Conservation (phyloP, 2,888 invertebrate species). For the Plebejus melissa region DNA sequence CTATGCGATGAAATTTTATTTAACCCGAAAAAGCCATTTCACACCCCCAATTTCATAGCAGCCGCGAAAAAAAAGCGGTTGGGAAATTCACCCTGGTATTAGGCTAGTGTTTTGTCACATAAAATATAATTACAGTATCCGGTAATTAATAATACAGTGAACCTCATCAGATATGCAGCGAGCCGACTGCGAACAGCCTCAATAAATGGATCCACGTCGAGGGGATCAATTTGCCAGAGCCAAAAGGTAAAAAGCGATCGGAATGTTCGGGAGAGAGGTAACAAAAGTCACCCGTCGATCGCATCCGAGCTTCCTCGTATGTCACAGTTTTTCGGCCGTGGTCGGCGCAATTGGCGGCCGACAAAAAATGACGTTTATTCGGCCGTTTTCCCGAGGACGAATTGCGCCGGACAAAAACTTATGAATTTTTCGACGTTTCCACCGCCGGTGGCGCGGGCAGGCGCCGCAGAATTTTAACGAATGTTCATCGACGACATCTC, state of each 20-base stretch:
- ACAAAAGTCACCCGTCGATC: conserved; percentile 52
- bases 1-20: too few species aligned
- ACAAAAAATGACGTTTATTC: conserved; percentile 56
- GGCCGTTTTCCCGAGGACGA: conserved; percentile 49
- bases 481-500: conserved; percentile 46
- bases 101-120: not conserved
- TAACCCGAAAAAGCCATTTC: too few species aligned
- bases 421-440: conserved; percentile 53
- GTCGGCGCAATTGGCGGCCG: conserved; percentile 48
- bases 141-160: not conserved
- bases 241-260: conserved; percentile 36
- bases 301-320: conserved; percentile 52
- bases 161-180: not conserved
- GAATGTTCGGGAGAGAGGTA: conserved; percentile 41
- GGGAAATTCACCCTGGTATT: not conserved
- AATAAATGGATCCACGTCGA: conserved; percentile 28
- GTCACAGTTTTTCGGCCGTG: conserved; percentile 51
- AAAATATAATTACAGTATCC: not conserved
- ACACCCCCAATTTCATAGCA: too few species aligned
- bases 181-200: conserved; percentile 22
- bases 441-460: conserved; percentile 44
- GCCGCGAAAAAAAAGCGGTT: too few species aligned
- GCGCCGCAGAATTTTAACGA: conserved; percentile 50
- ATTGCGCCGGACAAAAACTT: conserved; percentile 51
- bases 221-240: conserved; percentile 38